Conservation (phyloP, 2,797 vertebrate species). For the Rhinichthys osculus region DNA sequence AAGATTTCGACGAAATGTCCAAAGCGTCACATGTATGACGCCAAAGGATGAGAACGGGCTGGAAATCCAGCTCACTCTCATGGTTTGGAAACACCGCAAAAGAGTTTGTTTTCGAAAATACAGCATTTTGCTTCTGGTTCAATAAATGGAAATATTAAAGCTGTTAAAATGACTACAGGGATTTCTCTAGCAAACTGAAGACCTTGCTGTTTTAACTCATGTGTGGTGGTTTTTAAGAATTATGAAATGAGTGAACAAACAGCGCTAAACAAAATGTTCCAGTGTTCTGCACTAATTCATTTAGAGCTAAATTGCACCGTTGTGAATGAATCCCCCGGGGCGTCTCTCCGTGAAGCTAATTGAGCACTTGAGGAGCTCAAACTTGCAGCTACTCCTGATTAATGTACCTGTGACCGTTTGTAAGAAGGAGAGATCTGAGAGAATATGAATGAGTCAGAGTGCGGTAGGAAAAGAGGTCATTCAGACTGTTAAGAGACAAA, state of each 20-base stretch:
- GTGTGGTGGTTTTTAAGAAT: constrained; percentile 26
- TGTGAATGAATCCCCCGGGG: constrained; percentile 43
- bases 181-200: not conserved
- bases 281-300: constrained; percentile 37
- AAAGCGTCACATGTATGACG: no score
- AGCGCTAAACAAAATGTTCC: constrained; percentile 44
- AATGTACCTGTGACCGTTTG: constrained; percentile 66
- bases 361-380: constrained; percentile 61
- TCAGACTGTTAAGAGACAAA: constrained; percentile 67
- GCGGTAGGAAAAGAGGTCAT: constrained; percentile 63
- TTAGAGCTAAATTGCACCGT: constrained; percentile 46
- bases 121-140: constrained; percentile 7
- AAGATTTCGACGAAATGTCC: no score
- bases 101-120: not conserved
- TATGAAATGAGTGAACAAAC: constrained; percentile 38
- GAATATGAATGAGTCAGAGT: constrained; percentile 58
- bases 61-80: not conserved
- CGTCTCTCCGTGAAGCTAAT: constrained; percentile 58
- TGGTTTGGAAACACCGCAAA: not conserved
- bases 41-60: no score
- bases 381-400: constrained; percentile 58
- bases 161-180: not conserved
- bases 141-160: not conserved
- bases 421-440: constrained; percentile 60
- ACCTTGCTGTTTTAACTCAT: not conserved